Evolutionary conservation across 2,797 vertebrate species (phyloP).

Genomic region (Pitangus sulphuratus): DNA sequence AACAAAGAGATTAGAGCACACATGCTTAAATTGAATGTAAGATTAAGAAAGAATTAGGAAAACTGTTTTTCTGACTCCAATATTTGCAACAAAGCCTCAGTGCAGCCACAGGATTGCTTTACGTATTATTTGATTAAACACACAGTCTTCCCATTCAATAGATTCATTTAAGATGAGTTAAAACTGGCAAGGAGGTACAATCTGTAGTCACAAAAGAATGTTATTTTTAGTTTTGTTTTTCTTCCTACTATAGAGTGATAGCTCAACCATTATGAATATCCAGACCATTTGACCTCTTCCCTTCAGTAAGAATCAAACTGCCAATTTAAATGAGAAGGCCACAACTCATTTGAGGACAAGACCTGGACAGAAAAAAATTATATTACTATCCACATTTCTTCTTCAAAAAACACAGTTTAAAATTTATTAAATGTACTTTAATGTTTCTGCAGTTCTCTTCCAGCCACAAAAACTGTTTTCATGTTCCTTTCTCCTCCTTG

Average conservation of each 20-base stretch:
- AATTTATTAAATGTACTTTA: slow-evolving; percentile 15
- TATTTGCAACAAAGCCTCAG: slow-evolving; percentile 29
- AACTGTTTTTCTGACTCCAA: slow-evolving; percentile 31
- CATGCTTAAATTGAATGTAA: slow-evolving; percentile 65
- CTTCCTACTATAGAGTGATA: not conserved
- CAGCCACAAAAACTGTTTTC: not conserved
- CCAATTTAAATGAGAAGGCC: slow-evolving; percentile 22
- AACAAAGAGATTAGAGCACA: slow-evolving; percentile 27
- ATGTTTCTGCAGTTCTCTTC: not conserved
- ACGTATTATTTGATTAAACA: not conserved
- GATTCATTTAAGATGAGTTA: not conserved
- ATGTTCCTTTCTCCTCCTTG: not conserved
- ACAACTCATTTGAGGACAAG: slow-evolving; percentile 21
- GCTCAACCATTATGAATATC: not conserved
- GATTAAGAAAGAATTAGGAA: slow-evolving; percentile 21
- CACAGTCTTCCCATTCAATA: not conserved
- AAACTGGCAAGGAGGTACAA: not conserved
- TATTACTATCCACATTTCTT: not conserved
- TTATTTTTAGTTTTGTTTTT: slow-evolving; percentile 15
- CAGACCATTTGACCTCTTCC: not conserved
- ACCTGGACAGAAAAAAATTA: not conserved
- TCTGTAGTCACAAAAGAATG: not conserved
- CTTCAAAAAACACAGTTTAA: slow-evolving; percentile 30
- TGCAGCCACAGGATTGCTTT: not conserved
- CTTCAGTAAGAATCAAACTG: slow-evolving; percentile 12